phyloP scores from a whole-genome alignment of 1,140 invertebrate species.

The Lepidurus apus region DNA sequence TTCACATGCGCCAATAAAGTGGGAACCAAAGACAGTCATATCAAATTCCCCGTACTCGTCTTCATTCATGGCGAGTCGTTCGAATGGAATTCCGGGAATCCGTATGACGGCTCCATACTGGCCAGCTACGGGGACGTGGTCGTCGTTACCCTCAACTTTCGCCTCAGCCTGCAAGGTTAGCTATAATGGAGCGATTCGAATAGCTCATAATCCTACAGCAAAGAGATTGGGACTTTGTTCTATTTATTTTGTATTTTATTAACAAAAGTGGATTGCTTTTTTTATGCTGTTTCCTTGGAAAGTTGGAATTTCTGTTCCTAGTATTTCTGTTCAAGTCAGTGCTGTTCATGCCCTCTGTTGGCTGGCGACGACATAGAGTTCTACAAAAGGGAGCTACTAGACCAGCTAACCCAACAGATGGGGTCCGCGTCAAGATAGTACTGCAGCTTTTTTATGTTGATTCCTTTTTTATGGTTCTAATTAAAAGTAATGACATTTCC shows the following conservation, averaged over 20 bases:
- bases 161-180: slow-evolving; percentile 85
- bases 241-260: not conserved
- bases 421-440: too few species aligned
- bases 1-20: not conserved
- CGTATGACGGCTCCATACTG: slow-evolving; percentile 81
- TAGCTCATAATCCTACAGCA: not conserved
- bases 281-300: too few species aligned
- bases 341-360: too few species aligned
- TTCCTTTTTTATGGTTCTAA: too few species aligned
- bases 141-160: slow-evolving; percentile 88
- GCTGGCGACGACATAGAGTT: too few species aligned
- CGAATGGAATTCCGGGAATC: slow-evolving; percentile 87
- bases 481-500: too few species aligned
- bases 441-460: too few species aligned
- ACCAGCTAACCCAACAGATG: too few species aligned
- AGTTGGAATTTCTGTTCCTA: too few species aligned
- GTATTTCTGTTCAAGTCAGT: too few species aligned
- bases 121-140: slow-evolving; percentile 83
- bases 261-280: too few species aligned
- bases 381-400: too few species aligned
- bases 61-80: slow-evolving; percentile 89
- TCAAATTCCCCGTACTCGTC: slow-evolving; percentile 65
- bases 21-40: slow-evolving; percentile 34
- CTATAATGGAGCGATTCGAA: not conserved
- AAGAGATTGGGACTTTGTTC: not conserved